These are phyloP conservation scores for Bombus pyrosoma DNA, from an alignment of 1,140 invertebrate species.

Conservation along the genomic window DNA sequence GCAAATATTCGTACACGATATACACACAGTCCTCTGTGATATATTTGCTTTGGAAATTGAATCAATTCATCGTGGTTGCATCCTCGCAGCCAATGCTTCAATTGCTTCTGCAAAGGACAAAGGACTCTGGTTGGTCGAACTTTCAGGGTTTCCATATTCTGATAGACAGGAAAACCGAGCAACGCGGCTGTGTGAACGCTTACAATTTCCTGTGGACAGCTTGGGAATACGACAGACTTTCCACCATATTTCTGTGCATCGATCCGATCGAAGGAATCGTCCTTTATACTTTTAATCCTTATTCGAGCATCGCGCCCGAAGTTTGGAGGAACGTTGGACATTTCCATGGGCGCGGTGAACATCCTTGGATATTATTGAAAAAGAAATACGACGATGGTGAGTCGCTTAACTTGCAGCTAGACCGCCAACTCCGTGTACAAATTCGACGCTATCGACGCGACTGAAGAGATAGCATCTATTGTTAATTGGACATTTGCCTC, in stretches of 20 bases:
- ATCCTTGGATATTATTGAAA: conserved; percentile 57
- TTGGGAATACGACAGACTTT: conserved; percentile 51
- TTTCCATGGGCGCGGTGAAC: conserved; percentile 23
- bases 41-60: conserved; percentile 25
- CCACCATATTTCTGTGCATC: conserved; percentile 52
- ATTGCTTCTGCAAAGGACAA: conserved; percentile 46
- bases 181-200: conserved; percentile 54
- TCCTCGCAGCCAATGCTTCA: conserved; percentile 39
- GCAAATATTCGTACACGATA: conserved; percentile 20
- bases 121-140: conserved; percentile 56
- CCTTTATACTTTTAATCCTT: conserved; percentile 59
- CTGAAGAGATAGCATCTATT: no score
- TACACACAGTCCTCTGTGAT: neutral
- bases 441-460: no score
- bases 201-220: conserved; percentile 47
- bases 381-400: conserved; percentile 15
- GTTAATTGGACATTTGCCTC: no score
- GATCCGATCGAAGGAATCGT: conserved; percentile 53
- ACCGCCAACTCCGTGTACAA: no score
- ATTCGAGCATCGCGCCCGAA: conserved; percentile 4
- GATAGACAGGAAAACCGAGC: conserved; percentile 39
- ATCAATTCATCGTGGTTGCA: conserved; percentile 45
- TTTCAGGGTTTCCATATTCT: conserved; percentile 47
- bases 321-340: conserved; percentile 24
- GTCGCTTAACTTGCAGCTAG: neutral